These are phyloP conservation scores for Gymnopithys bicolor DNA, from an alignment of 2,797 vertebrate genomes.

Conservation along the genomic window DNA sequence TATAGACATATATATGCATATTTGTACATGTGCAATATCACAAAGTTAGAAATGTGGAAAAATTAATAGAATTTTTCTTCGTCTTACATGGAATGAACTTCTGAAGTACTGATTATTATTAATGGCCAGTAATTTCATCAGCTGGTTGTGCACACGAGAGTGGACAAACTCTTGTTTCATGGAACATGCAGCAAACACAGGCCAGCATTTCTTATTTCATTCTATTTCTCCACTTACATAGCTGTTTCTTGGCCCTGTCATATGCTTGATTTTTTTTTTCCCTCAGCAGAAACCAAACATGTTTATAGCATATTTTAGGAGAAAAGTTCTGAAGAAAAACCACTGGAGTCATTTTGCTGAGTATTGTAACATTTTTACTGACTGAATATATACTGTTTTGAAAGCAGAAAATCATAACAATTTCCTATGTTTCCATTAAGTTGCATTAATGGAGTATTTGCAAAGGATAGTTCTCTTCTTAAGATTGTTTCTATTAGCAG, in stretches of 20 bases:
- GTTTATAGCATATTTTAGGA: neutral
- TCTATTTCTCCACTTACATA: neutral
- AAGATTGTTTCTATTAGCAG: neutral
- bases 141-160: neutral
- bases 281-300: neutral
- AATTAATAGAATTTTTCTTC: neutral
- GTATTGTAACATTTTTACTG: neutral
- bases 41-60: neutral
- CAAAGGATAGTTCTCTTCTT: neutral
- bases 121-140: neutral
- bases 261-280: neutral
- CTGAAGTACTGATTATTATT: neutral
- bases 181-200: neutral
- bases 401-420: neutral
- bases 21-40: neutral
- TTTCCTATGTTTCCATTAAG: neutral
- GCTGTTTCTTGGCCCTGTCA: neutral
- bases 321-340: neutral
- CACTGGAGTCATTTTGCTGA: neutral
- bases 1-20: neutral
- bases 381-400: neutral
- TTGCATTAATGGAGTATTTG: neutral
- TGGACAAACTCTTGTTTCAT: neutral
- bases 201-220: neutral
- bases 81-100: neutral